These are phyloP conservation scores for Belgica antarctica DNA, from an alignment of 2,888 invertebrate species.

Conservation along the genomic window DNA sequence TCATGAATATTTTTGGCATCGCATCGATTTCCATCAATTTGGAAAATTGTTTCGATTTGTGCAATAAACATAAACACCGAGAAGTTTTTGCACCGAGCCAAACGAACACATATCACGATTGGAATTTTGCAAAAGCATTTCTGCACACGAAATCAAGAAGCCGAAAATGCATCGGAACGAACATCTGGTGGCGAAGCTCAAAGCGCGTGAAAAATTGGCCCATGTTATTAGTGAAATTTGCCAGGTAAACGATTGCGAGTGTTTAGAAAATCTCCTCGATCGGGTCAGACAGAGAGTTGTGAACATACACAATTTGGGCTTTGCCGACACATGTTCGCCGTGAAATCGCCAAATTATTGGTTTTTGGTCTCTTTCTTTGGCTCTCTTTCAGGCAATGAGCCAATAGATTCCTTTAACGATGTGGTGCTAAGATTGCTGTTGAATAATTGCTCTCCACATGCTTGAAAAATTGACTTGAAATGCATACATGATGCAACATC, in stretches of 20 bases:
- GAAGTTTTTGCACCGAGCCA: background rate
- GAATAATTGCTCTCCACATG: conserved; percentile 35
- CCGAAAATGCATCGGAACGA: background rate
- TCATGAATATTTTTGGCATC: background rate
- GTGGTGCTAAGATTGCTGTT: background rate
- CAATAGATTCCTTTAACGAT: background rate
- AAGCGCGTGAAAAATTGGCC: conserved; percentile 4
- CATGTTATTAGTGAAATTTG: background rate
- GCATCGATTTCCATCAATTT: background rate
- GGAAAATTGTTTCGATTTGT: background rate
- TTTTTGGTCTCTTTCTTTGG: conserved; percentile 14
- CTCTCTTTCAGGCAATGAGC: background rate
- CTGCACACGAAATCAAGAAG: background rate
- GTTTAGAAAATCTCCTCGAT: background rate
- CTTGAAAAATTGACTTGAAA: conserved; percentile 30
- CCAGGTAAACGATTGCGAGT: conserved; percentile 2
- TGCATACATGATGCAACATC: conserved; percentile 22
- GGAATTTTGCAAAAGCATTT: background rate
- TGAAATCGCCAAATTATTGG: conserved; percentile 43
- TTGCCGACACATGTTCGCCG: conserved; percentile 35
- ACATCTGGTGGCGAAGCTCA: background rate
- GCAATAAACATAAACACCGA: background rate
- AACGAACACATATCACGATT: no score
- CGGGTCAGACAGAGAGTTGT: background rate
- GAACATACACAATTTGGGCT: conserved; percentile 13